Evolutionary conservation across 2,888 invertebrate genomes (phyloP).

Genomic region (Phortica magna): DNA sequence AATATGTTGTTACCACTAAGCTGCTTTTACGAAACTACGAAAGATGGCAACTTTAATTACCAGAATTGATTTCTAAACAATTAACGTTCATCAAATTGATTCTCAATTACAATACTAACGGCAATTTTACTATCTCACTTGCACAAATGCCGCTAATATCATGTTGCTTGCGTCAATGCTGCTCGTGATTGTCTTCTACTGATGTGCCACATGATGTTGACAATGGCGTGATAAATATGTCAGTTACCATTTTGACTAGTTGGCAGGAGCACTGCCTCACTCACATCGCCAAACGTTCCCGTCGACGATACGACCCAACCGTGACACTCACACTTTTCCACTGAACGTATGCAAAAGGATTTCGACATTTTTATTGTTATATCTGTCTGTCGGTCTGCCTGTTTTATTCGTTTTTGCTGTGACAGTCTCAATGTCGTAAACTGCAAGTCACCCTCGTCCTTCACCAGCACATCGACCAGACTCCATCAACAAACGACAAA

Average conservation of each 20-base stretch:
- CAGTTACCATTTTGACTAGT: conserved; percentile 39
- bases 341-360: conserved; percentile 27
- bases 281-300: neutral
- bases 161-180: neutral
- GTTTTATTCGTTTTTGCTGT: conserved; percentile 33
- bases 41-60: conserved; percentile 4
- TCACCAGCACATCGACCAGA: conserved; percentile 47
- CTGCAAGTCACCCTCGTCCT: conserved; percentile 45
- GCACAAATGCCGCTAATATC: too few species aligned
- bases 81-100: neutral
- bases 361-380: conserved; percentile 59
- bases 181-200: conserved; percentile 29
- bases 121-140: neutral
- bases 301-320: neutral
- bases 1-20: neutral
- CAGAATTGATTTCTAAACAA: conserved; percentile 8
- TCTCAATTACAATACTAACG: too few species aligned
- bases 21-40: neutral
- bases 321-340: neutral
- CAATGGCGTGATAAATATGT: conserved; percentile 61
- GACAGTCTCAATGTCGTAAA: neutral
- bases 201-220: conserved; percentile 40
- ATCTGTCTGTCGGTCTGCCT: conserved; percentile 24
- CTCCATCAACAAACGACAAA: neutral
- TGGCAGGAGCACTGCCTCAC: neutral